Conservation (phyloP, 2,888 invertebrate species). For the Sesia apiformis region DNA sequence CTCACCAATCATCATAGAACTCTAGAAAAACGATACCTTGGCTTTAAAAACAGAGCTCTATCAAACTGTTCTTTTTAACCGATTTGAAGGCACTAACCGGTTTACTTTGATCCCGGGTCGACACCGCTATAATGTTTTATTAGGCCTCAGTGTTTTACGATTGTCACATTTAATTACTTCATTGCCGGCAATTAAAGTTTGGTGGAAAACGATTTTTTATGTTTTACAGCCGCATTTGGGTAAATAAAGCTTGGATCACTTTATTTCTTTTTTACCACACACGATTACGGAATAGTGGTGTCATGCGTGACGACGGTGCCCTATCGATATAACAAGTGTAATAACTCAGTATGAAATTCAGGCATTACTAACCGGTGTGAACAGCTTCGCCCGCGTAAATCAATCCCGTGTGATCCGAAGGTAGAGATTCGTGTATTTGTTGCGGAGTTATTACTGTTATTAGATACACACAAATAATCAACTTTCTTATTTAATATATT, state of each 20-base stretch:
- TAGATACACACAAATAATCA: no score
- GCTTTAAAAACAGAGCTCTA: background rate
- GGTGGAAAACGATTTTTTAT: conserved; percentile 63
- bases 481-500: no score
- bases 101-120: conserved; percentile 35
- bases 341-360: no score
- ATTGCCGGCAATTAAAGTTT: conserved; percentile 71
- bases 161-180: conserved; percentile 73
- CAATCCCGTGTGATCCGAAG: no score
- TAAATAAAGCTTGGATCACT: conserved; percentile 61
- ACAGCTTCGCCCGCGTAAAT: no score
- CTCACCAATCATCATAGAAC: background rate
- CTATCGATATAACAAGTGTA: background rate
- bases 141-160: conserved; percentile 60
- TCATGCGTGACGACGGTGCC: background rate
- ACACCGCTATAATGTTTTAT: conserved; percentile 64
- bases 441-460: no score
- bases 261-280: conserved; percentile 70
- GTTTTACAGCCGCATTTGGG: conserved; percentile 66
- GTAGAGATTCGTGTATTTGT: no score
- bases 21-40: background rate
- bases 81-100: conserved; percentile 13
- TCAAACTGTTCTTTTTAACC: background rate
- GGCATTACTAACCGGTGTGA: no score
- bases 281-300: conserved; percentile 55